Evolutionary conservation across 2,888 invertebrate genomes (phyloP).

Genomic region (Eupithecia subumbrata): DNA sequence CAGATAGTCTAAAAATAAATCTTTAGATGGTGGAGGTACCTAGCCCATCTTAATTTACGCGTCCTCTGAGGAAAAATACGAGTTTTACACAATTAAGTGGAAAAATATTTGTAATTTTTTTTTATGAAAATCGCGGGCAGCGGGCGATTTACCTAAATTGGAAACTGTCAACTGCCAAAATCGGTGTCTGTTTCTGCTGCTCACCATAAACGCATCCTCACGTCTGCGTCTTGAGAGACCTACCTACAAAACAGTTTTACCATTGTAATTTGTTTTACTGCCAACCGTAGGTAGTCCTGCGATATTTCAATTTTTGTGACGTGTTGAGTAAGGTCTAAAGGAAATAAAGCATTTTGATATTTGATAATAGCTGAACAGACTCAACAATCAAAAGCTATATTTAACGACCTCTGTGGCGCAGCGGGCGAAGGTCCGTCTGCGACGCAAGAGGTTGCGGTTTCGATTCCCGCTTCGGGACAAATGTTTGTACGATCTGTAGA

Average conservation of each 20-base stretch:
- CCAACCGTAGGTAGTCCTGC: no score
- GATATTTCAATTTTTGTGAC: no score
- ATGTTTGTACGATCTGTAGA: no score
- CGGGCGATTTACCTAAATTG: not conserved
- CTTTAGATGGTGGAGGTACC: not conserved
- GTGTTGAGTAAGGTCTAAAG: no score
- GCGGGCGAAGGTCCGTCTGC: no score
- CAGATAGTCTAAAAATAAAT: conserved; percentile 26
- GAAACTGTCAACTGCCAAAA: not conserved
- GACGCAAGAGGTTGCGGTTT: no score
- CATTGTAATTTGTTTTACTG: no score
- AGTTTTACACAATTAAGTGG: not conserved
- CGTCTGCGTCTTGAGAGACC: not conserved
- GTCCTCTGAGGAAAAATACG: not conserved
- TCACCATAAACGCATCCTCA: not conserved
- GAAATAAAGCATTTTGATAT: no score
- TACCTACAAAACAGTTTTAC: not conserved
- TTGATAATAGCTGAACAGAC: no score
- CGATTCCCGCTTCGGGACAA: no score
- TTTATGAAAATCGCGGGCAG: not conserved
- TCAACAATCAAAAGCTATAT: no score
- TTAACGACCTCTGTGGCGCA: no score
- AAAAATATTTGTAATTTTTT: not conserved
- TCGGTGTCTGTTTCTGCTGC: not conserved
- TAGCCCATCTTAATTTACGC: not conserved